Base-by-base conservation (phyloP, 2,797 vertebrate genomes). In the Pseudomugil tenellus region DNA sequence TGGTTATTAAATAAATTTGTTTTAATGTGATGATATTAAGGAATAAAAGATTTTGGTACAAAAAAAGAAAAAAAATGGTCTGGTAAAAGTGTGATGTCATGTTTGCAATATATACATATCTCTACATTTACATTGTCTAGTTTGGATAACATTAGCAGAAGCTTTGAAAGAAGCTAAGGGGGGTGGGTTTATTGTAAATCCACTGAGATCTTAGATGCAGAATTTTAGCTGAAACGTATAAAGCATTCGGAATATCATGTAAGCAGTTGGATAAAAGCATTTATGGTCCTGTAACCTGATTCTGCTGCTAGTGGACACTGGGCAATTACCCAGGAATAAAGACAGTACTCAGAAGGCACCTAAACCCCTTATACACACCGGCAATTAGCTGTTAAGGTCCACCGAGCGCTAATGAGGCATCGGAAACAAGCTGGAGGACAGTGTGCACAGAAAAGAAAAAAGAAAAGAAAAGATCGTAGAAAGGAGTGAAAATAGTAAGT, bases 381-480 rank as follows among this genome's bases (percentile, higher is more conserved):
- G 77, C 79, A 87, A 91, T 88, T 85, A 88, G 76, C 56, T 72
- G 74, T 71, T 48, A 67, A 85, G 84, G 81, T 83, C 76, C 77
- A 74, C 11, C 81, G 79, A 81, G 55, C 19, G 2, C 74, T 86
- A 90, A 85, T 67, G 69, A 87, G 76, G 74, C 66, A 70, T 74
- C 55, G 68, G 66, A 63, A 39, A 63, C 39, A 21, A 55, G 69
- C 61, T 49, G 53, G 28, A 58, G 48, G 56, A 62, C 16, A 58
- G 58, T 9, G 70, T n/a, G 26, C 21, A 21, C 17, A 31, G 5
- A 31, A 29, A 31, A n/a, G 29, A 79, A 70, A 35, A 9, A 54
- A 72, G 77, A 70, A 23, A 70, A 84, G 67, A 1, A 8, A 19
- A 55, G 26, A 57, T 9, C 21, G 76, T 70, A 34, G 14, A 52